These are phyloP conservation scores for Phrynocephalus guinanensis DNA, from an alignment of 2,797 vertebrate genomes.

Conservation along the genomic window DNA sequence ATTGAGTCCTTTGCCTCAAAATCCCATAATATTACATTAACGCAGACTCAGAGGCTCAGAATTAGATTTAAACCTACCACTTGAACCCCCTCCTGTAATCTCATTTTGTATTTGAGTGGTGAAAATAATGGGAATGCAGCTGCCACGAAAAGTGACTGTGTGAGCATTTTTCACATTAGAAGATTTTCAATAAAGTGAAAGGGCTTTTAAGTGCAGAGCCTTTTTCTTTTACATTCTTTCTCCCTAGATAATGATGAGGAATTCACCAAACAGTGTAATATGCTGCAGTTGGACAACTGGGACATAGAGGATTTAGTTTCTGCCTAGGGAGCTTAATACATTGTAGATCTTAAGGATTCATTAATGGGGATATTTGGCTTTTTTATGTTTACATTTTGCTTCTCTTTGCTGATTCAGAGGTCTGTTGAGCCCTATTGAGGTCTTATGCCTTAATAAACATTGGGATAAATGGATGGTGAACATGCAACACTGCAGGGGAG, in stretches of 20 bases:
- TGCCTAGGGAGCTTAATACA: background rate
- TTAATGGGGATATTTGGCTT: constrained; percentile 48
- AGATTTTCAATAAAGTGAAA: constrained; percentile 74
- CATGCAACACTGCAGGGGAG: too few relatives aligned
- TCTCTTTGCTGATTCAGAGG: constrained; percentile 45
- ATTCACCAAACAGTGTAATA: background rate
- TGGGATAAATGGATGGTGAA: too few relatives aligned
- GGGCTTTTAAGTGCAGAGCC: constrained; percentile 58
- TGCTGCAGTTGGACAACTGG: background rate
- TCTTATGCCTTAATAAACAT: background rate
- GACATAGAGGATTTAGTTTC: constrained; percentile 3
- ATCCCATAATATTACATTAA: constrained; percentile 75
- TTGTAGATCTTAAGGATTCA: constrained; percentile 43
- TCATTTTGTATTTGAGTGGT: constrained; percentile 75
- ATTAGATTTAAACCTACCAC: constrained; percentile 78
- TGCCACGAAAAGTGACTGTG: constrained; percentile 64
- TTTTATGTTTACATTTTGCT: constrained; percentile 44
- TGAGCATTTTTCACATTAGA: constrained; percentile 74
- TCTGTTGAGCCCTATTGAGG: constrained; percentile 50
- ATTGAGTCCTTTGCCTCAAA: constrained; percentile 63
- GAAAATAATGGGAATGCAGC: constrained; percentile 71
- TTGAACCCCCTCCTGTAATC: constrained; percentile 74
- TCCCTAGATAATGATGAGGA: constrained; percentile 37
- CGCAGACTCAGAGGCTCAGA: constrained; percentile 69
- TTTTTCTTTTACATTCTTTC: constrained; percentile 47